Percentiles rank a stretch among this genome's conserved stretches.
These are phyloP conservation scores for Platalea minor DNA, from an alignment of 2,797 vertebrate species.

Conservation along the genomic window DNA sequence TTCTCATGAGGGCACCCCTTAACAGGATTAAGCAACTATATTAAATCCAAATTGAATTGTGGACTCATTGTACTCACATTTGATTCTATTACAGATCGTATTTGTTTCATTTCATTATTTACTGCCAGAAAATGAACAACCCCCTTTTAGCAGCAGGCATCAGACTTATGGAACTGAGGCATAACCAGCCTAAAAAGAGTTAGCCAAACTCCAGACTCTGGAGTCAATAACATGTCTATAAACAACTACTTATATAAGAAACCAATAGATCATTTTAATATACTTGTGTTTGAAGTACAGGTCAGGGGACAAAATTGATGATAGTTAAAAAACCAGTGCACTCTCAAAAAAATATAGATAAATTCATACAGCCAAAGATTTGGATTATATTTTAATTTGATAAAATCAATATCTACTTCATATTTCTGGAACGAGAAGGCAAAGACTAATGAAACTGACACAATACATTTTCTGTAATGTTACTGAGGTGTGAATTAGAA, in stretches of 20 bases:
- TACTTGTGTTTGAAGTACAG: constrained; percentile 1
- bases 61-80: constrained; percentile 17
- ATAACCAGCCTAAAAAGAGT: neutral
- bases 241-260: neutral
- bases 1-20: constrained; percentile 45
- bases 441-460: constrained; percentile 39
- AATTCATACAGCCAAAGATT: constrained; percentile 2
- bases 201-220: neutral
- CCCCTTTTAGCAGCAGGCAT: neutral
- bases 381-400: constrained; percentile 47
- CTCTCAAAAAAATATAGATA: neutral
- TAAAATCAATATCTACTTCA: constrained; percentile 36
- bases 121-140: constrained; percentile 33
- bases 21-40: constrained; percentile 38
- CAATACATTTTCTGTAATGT: constrained; percentile 24
- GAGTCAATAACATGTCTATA: neutral
- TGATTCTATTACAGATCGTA: constrained; percentile 54
- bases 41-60: constrained; percentile 60
- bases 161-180: neutral
- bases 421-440: constrained; percentile 45
- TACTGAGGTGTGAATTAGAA: constrained; percentile 31
- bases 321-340: neutral
- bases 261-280: neutral
- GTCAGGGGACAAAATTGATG: constrained; percentile 6
- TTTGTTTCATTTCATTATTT: constrained; percentile 54